These are phyloP conservation scores for Eupithecia abbreviata DNA, from an alignment of 2,888 invertebrate species.

Conservation along the genomic window DNA sequence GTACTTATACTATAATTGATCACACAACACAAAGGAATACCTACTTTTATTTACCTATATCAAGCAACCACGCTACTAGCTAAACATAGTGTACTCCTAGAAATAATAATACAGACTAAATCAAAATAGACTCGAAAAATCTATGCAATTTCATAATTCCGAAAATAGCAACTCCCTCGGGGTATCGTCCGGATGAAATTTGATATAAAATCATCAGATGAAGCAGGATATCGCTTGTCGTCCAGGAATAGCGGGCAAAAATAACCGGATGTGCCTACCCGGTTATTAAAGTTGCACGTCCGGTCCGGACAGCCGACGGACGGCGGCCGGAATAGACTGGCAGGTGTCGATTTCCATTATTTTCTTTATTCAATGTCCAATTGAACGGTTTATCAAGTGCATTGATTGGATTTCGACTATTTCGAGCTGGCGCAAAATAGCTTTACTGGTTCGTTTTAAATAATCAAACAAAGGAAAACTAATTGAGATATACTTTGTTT, in stretches of 20 bases:
- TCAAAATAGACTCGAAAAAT: slow-evolving; percentile 1
- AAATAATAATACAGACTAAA: neutral
- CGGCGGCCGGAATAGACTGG: slow-evolving; percentile 53
- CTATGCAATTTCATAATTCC: slow-evolving; percentile 4
- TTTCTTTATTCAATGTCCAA: slow-evolving; percentile 30
- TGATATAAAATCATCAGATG: slow-evolving; percentile 30
- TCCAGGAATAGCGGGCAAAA: slow-evolving; percentile 37
- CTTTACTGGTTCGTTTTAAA: neutral
- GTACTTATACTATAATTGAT: neutral
- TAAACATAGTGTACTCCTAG: neutral
- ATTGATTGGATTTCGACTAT: slow-evolving; percentile 13
- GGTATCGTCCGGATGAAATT: slow-evolving; percentile 21
- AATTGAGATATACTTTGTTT: too few relatives aligned
- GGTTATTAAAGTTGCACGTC: slow-evolving; percentile 64
- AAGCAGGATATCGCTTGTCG: slow-evolving; percentile 38
- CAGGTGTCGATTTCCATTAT: slow-evolving; percentile 47
- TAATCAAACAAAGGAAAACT: neutral
- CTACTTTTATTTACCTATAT: neutral
- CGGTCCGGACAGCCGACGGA: slow-evolving; percentile 43
- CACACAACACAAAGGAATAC: neutral
- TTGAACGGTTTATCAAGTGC: slow-evolving; percentile 28
- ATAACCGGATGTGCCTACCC: slow-evolving; percentile 38
- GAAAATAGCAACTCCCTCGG: slow-evolving; percentile 2
- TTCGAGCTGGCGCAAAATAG: neutral
- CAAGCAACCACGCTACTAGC: neutral